These are phyloP conservation scores for Megaptera novaeangliae DNA, from an alignment of 2,113 vertebrate genomes.

Conservation along the genomic window DNA sequence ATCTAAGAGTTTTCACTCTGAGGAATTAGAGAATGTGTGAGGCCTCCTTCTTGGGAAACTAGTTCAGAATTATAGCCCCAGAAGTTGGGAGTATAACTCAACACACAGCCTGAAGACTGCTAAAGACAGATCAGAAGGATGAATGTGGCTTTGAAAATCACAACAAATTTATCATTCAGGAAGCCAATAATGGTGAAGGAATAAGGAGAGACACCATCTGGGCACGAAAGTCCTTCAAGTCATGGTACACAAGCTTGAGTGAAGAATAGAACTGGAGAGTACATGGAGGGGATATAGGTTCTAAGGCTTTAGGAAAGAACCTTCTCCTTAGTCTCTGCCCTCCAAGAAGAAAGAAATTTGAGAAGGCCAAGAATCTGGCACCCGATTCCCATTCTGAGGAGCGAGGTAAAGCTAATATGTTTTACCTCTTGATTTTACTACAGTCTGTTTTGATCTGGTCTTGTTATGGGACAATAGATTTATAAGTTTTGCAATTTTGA, in stretches of 20 bases:
- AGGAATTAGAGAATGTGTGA: neutral
- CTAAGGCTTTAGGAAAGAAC: accelerated
- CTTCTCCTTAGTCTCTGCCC: neutral
- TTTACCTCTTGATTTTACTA: neutral
- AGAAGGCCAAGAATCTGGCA: neutral
- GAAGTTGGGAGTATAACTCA: neutral
- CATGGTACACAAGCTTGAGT: accelerated
- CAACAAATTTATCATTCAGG: neutral
- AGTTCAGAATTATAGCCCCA: neutral
- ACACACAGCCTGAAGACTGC: neutral
- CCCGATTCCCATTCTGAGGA: neutral
- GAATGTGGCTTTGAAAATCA: neutral
- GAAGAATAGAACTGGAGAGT: neutral
- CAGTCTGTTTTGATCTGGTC: neutral
- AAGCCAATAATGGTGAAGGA: neutral
- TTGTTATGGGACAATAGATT: neutral
- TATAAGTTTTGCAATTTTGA: neutral
- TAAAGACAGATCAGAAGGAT: neutral
- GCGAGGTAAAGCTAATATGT: neutral
- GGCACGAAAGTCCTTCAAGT: neutral
- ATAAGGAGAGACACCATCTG: neutral
- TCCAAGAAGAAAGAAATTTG: neutral
- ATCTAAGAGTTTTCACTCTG: neutral
- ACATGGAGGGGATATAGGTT: accelerated
- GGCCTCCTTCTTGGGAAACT: neutral